phyloP scores from a whole-genome alignment of 2,113 vertebrate genomes.

The Scomber scombrus region DNA sequence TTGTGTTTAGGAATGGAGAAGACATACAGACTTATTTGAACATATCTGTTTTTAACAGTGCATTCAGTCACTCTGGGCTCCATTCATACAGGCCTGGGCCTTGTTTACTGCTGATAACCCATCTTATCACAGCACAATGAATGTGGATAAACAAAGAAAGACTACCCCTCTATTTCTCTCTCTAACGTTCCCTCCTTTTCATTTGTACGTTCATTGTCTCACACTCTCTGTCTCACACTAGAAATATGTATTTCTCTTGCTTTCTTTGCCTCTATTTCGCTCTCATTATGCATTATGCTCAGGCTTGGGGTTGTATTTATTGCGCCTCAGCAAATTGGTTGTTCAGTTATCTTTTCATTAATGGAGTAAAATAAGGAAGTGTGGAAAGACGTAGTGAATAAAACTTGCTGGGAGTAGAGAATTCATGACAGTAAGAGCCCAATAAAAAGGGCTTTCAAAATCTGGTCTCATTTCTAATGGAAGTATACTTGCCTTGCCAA shows the following conservation, averaged over 20 bases:
- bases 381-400: not conserved
- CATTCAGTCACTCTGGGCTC: slow-evolving; percentile 73
- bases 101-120: slow-evolving; percentile 86
- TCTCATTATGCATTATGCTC: not conserved
- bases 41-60: slow-evolving; percentile 78
- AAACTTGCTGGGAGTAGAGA: not conserved
- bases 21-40: slow-evolving; percentile 72
- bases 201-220: slow-evolving; percentile 60
- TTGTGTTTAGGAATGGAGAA: slow-evolving; percentile 55
- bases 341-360: slow-evolving; percentile 1
- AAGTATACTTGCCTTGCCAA: too few species aligned
- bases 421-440: not conserved
- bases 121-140: slow-evolving; percentile 85
- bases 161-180: slow-evolving; percentile 72
- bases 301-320: not conserved
- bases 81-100: slow-evolving; percentile 75
- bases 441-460: too few species aligned
- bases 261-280: slow-evolving; percentile 8
- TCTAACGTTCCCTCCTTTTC: slow-evolving; percentile 43
- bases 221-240: slow-evolving; percentile 12
- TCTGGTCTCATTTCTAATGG: too few species aligned
- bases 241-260: slow-evolving; percentile 9
- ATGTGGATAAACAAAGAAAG: slow-evolving; percentile 82
- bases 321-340: not conserved
- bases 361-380: not conserved